Evolutionary conservation across 1,140 invertebrate genomes (phyloP).

Genomic region (Pseudomyrmex gracilis): DNA sequence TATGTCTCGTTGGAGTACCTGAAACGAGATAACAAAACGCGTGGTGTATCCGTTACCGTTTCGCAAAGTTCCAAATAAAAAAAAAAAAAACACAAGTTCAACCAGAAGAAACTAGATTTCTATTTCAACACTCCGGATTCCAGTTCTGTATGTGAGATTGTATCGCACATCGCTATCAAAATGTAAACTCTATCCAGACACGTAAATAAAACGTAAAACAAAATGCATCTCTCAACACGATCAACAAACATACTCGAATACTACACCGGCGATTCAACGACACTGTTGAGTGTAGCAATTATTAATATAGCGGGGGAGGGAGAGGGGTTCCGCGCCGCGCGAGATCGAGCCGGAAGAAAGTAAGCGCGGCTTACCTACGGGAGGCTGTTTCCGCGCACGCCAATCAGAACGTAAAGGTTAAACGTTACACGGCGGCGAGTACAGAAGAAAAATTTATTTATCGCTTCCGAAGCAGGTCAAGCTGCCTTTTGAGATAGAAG

Average conservation of each 20-base stretch:
- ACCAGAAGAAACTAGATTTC: not conserved
- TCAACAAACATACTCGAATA: not conserved
- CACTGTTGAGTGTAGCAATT: conserved; percentile 26
- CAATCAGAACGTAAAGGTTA: conserved; percentile 54
- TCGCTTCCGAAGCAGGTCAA: conserved; percentile 55
- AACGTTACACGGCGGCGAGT: not conserved
- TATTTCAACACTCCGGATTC: not conserved
- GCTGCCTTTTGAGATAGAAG: not conserved
- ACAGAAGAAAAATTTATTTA: conserved; percentile 54
- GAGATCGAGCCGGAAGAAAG: conserved; percentile 43
- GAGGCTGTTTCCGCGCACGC: conserved; percentile 10
- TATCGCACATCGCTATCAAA: not conserved
- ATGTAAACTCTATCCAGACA: not conserved
- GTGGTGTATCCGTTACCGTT: not conserved
- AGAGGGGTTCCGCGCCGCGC: not conserved
- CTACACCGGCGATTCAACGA: not conserved
- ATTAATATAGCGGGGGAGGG: conserved; percentile 17
- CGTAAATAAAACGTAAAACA: not conserved
- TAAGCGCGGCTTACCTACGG: conserved; percentile 22
- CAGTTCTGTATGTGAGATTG: conserved; percentile 1
- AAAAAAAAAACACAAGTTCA: not conserved
- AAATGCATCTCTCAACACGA: not conserved
- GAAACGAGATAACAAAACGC: conserved; percentile 55
- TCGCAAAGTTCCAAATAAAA: not conserved
- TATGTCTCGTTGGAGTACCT: conserved; percentile 94